Percentiles rank a stretch among this genome's conserved stretches.
These are phyloP conservation scores for Micrastur ruficollis DNA, from an alignment of 2,797 vertebrate genomes.

Conservation along the genomic window DNA sequence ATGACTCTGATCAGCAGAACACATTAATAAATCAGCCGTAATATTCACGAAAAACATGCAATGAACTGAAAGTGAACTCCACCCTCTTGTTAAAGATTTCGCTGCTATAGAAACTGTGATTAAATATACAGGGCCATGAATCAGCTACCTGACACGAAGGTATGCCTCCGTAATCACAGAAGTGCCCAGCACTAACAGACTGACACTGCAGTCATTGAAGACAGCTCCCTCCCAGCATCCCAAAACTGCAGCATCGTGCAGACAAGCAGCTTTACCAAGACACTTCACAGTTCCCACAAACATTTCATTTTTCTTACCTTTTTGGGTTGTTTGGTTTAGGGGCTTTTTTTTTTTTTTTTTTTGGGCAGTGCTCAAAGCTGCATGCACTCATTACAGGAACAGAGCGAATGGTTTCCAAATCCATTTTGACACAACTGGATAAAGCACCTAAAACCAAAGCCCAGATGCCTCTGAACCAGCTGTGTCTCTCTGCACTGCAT, in stretches of 20 bases:
- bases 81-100: slow-evolving; percentile 34
- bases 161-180: neutral
- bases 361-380: neutral
- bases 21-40: fast-evolving
- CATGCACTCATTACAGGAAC: neutral
- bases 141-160: neutral
- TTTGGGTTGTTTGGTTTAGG: neutral
- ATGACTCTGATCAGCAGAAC: neutral
- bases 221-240: neutral
- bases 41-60: fast-evolving
- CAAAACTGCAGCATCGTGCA: neutral
- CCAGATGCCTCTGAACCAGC: neutral
- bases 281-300: neutral
- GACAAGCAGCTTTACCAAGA: neutral
- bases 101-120: slow-evolving; percentile 20
- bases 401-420: neutral
- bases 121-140: neutral
- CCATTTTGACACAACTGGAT: neutral
- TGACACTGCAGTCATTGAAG: neutral
- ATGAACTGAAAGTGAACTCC: neutral
- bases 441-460: neutral
- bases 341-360: neutral
- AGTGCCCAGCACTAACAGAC: neutral
- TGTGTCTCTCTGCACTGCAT: neutral
- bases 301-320: neutral